Evolutionary conservation across 2,888 invertebrate species (phyloP), one percentile per base, ranked within the genome.

Genomic region (Lumbricus terrestris): DNA sequence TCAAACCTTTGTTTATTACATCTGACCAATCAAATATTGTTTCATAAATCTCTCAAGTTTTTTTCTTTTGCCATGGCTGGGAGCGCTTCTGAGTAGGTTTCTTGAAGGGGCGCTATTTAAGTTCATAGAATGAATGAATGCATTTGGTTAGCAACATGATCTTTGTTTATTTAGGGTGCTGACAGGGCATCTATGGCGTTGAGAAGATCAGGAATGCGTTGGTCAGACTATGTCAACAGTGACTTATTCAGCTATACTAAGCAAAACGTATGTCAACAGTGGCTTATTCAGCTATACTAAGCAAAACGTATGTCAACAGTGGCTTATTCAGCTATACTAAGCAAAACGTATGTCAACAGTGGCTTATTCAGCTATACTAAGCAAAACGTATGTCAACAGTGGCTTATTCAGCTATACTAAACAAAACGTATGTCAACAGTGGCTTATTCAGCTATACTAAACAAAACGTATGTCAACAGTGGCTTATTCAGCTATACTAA

Each of bases 231-330:
- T 37, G 85, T 85, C 37, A 34, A 85, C 85, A 37, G 23, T 37
- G 85, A 16, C 37, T 37, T 85, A 37, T 85, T 85, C 85, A 85
- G 85, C 85, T 85, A 85, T 15, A 35, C 85, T 23, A 85, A 85
- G 16, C 85, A 85, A 85, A 29, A 85, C 20, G 85, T 85, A 35
- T 37, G 85, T 85, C 23, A 6, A 47, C 85, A 37, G 23, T 37
- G 85, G n/a, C 37, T 37, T 85, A 37, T 85, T 85, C 85, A 85
- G 85, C 85, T 85, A 85, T 15, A 35, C 85, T 23, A 85, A 85
- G 16, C 85, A 85, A 85, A 29, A 85, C 20, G 85, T 85, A 23
- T 37, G 85, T 85, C 37, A 34, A 85, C 85, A 37, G 23, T 37
- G 85, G n/a, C 37, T 37, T 85, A 37, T 85, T 85, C 85, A 85